Conservation (phyloP, 2,797 vertebrate genomes). For the Anomalospiza imberbis region DNA sequence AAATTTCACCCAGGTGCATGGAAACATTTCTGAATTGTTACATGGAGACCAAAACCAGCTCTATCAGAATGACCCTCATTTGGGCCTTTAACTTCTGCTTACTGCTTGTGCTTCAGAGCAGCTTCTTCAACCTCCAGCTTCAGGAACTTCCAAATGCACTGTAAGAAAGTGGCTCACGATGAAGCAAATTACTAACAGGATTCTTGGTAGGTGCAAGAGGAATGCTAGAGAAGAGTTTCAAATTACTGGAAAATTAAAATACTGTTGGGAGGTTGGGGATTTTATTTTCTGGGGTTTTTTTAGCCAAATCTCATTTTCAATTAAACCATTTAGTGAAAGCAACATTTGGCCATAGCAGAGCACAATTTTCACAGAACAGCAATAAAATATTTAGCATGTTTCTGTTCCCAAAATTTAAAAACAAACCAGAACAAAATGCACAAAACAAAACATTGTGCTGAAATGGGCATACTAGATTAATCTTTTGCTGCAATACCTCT, state of each 20-base stretch:
- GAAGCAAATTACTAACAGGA: background rate
- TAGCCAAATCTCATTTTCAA: background rate
- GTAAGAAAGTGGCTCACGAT: background rate
- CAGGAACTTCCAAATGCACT: background rate
- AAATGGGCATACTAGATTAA: background rate
- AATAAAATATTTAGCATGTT: constrained; percentile 16
- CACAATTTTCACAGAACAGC: background rate
- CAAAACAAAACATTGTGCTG: background rate
- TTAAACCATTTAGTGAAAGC: background rate
- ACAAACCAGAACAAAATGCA: background rate
- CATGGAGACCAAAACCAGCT: background rate
- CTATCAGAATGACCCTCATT: background rate
- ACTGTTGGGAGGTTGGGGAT: background rate
- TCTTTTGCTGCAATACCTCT: background rate
- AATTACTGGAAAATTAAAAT: background rate
- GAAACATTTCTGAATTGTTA: background rate
- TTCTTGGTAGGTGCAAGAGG: background rate
- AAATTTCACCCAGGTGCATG: background rate
- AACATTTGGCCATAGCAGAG: background rate
- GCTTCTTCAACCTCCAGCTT: background rate
- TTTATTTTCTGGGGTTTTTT: background rate
- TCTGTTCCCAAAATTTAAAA: background rate
- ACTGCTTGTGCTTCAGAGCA: background rate
- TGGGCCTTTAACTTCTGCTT: background rate
- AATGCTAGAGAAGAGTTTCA: background rate